Percentiles rank a stretch among this genome's conserved stretches.
Evolutionary conservation across 2,113 vertebrate genomes (phyloP).

Genomic region (Pteropus alecto): DNA sequence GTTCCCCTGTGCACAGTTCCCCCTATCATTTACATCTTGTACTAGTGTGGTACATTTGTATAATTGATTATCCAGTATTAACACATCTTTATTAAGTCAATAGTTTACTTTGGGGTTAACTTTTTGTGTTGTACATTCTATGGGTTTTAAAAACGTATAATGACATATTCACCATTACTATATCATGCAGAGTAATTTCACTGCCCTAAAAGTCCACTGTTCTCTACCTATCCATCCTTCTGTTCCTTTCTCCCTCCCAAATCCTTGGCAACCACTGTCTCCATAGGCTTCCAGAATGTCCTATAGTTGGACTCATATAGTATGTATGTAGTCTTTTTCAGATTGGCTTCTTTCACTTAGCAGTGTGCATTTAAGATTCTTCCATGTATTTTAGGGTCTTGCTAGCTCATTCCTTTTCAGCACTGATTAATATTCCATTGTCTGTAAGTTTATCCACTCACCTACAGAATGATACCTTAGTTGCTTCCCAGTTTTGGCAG

Average conservation of each 20-base stretch:
- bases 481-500: neutral
- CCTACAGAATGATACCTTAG: neutral
- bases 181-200: neutral
- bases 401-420: neutral
- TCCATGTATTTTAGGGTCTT: neutral
- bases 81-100: neutral
- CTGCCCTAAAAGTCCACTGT: neutral
- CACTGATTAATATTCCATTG: neutral
- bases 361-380: neutral
- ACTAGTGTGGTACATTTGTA: neutral
- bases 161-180: neutral
- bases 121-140: neutral
- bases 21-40: neutral
- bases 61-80: neutral
- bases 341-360: neutral
- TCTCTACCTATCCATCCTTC: neutral
- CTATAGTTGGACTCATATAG: neutral
- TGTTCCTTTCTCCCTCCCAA: rapidly evolving
- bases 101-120: neutral
- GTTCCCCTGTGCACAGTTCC: neutral
- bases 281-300: neutral
- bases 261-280: neutral
- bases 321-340: neutral
- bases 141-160: neutral
- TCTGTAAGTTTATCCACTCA: neutral